These are phyloP conservation scores for Willowsia nigromaculata DNA, from an alignment of 2,888 invertebrate genomes.

Conservation along the genomic window DNA sequence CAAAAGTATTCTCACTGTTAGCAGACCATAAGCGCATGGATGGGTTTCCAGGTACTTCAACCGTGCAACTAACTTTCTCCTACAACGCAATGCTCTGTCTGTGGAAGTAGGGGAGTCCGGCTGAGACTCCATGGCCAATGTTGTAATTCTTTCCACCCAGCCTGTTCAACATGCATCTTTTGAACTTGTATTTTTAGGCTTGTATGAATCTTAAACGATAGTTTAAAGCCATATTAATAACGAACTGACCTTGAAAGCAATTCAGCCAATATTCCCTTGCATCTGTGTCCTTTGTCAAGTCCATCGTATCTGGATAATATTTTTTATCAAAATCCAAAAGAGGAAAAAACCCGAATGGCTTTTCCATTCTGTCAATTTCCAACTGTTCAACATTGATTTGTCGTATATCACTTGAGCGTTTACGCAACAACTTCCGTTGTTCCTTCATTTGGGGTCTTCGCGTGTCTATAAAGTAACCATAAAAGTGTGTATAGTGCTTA, in stretches of 20 bases:
- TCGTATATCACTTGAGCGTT: conserved; percentile 60
- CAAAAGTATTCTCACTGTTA: conserved; percentile 93
- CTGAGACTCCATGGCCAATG: conserved; percentile 90
- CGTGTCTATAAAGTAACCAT: background rate
- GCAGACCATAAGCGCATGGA: conserved; percentile 90
- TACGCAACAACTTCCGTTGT: conserved; percentile 30
- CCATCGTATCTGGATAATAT: conserved; percentile 95
- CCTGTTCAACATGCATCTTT: too few relatives aligned
- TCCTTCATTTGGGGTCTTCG: background rate
- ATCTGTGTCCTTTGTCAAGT: conserved; percentile 90
- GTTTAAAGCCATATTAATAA: too few relatives aligned
- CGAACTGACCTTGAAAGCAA: conserved; percentile 87
- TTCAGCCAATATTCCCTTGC: conserved; percentile 95
- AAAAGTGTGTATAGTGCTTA: too few relatives aligned
- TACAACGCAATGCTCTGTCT: conserved; percentile 90
- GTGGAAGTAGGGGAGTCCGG: conserved; percentile 88
- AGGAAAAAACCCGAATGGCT: conserved; percentile 85
- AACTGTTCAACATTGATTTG: conserved; percentile 82
- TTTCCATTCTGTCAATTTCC: conserved; percentile 83
- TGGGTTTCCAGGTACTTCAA: conserved; percentile 88
- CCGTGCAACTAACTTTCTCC: conserved; percentile 90
- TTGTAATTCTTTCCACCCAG: conserved; percentile 91
- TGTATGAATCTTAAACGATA: background rate
- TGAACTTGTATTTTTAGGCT: too few relatives aligned
- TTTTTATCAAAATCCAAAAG: conserved; percentile 88